Evolutionary conservation across 2,113 vertebrate species (phyloP), one percentile per base, ranked within the genome.

Genomic region (Laticauda colubrina): DNA sequence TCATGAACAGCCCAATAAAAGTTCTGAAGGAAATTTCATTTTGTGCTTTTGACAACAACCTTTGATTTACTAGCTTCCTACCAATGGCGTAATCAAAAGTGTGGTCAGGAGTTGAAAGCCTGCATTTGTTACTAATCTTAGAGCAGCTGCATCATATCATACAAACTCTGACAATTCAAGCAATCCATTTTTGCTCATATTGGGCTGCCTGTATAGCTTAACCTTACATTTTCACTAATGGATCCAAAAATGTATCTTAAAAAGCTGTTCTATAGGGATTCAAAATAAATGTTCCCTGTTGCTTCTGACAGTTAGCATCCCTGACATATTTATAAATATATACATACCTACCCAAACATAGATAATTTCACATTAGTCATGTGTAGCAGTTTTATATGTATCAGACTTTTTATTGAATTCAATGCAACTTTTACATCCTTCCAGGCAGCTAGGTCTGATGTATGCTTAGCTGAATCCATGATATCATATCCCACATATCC

Each of bases 151-250:
- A 39, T 57, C 34, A 92, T 23, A 88, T 88, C 53, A 87, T 10
- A 39, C 57, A n/a, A 39, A 23, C 48, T 53, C 91, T 59, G 53
- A 57, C 24, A 92, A 88, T 88, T 39, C 86, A 64, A 54, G 12
- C 39, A 92, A 88, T 88, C 85, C 48, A 53, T n/a, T 92, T 88
- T 88, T 57, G 64, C 51, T 87, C 56, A 53, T 86, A 45, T 87
- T 87, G 85, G 61, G 56, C 57, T 53, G 21, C 56, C 86, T 1
- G 12, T 54, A 69, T 69, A 39, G 11, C 45, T 24, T 53, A 69
- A 92, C 85, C n/a, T 81, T 56, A 53, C 26, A 51, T 87, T 59
- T 92, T 87, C 85, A 54, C 48, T 54, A 54, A 39, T 14, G 29
- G 24, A 69, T 26, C 6, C 18, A 39, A 88, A 91, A 69, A 88